Evolutionary conservation across 2,797 vertebrate genomes (phyloP), one percentile per base, ranked within the genome.

Genomic region (Crenuchus spilurus): DNA sequence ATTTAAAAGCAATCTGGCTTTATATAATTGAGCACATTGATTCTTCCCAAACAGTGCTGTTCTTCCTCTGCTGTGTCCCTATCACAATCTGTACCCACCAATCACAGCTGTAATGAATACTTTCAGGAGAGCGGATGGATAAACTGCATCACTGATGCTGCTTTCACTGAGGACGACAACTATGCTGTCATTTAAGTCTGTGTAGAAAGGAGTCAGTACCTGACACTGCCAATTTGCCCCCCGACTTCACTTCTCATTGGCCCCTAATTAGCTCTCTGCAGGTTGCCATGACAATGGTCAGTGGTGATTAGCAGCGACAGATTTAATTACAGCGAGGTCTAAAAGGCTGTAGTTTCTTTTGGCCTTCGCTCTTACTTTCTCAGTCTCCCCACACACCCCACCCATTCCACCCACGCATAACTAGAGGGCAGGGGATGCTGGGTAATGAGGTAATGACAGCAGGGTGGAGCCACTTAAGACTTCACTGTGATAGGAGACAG

Each of bases 311-410:
- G 75, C 70, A 30, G 52, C 64, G 72, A 83, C 74, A 77, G 78
- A 83, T 85, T 80, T 83, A 84, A 84, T 84, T 84, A 77, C 71
- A 80, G 49, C 35, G 65, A 51, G 64, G 73, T 75, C 70, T 80
- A 68, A 82, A 75, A 69, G 46, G 52, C 73, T 49, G 67, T 26
- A 22, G 57, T 70, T 70, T 54, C 44, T 55, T 49, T 65, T 79
- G 67, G 63, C 49, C 42, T 70, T 72, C 64, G 64, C 65, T 52
- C 51, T 76, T 64, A 51, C 57, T 66, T 58, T 54, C 26, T 54
- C 26, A 28, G 13, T 55, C 6, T 28, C 6, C 30, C 51, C n/a
- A 7, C 26, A 28, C 51, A 2, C 26, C 2, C 51, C n/a, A 2
- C 28, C 6, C 14, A 55, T 16, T 14, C 26, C 41, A 41, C 61